These are phyloP conservation scores for Ridgeia piscesae DNA, from an alignment of 1,140 invertebrate genomes.

Conservation along the genomic window DNA sequence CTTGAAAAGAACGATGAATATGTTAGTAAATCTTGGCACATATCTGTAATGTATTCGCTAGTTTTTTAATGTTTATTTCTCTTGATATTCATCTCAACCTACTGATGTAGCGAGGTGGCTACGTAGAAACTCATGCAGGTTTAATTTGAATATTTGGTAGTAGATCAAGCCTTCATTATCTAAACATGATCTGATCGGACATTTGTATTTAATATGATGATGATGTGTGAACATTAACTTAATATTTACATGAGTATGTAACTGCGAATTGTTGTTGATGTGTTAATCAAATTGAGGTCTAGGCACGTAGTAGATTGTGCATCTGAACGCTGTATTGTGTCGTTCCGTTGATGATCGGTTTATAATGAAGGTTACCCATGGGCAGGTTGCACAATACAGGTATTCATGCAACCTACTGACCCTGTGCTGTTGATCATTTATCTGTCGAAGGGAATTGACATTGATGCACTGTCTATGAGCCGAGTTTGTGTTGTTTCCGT, in stretches of 20 bases:
- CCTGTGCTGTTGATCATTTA: neutral
- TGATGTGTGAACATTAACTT: neutral
- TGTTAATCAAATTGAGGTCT: neutral
- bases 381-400: neutral
- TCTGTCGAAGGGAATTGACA: neutral
- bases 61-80: neutral
- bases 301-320: neutral
- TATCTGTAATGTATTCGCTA: neutral
- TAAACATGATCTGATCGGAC: neutral
- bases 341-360: neutral
- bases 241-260: neutral
- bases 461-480: neutral
- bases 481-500: neutral
- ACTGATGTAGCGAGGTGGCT: neutral
- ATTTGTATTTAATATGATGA: neutral
- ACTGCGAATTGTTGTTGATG: neutral
- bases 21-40: neutral
- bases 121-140: neutral
- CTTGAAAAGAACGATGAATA: neutral
- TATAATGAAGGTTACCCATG: neutral
- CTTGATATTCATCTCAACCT: neutral
- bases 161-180: neutral
- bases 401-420: neutral
- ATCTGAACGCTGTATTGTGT: neutral
- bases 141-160: too few species aligned